A percentile compares a stretch with the other conserved stretches of the same genome.
phyloP scores from a whole-genome alignment of 2,113 vertebrate genomes.

The Melanerpes formicivorus region DNA sequence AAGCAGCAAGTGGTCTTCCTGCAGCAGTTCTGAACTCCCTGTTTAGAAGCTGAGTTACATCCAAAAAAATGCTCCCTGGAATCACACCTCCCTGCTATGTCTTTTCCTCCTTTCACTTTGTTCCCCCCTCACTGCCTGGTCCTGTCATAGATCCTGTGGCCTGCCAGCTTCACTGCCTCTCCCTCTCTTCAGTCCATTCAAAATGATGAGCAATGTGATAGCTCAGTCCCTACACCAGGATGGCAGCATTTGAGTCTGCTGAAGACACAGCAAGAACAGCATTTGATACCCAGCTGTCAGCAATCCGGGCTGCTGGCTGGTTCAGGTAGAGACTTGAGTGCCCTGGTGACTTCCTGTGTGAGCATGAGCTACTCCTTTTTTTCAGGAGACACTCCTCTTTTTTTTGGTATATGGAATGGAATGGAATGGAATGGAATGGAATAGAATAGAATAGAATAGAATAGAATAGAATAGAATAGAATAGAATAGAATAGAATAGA shows the following conservation, averaged over 20 bases:
- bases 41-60: background rate
- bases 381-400: background rate
- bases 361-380: background rate
- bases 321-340: background rate
- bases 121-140: background rate
- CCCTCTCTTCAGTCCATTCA: background rate
- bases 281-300: background rate
- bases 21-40: background rate
- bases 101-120: background rate
- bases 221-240: fast-evolving
- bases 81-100: background rate
- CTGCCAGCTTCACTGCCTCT: background rate
- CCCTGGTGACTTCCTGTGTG: background rate
- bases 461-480: too few species aligned
- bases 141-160: background rate
- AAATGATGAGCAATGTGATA: fast-evolving
- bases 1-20: background rate
- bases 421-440: too few species aligned
- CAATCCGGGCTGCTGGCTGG: background rate
- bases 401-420: too few species aligned
- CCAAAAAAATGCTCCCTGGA: background rate
- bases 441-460: too few species aligned
- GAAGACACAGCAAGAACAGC: background rate
- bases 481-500: too few species aligned
- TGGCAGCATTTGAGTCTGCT: background rate